These are phyloP conservation scores for Taeniopygia guttata DNA, from an alignment of 2,797 vertebrate species.

Conservation along the genomic window DNA sequence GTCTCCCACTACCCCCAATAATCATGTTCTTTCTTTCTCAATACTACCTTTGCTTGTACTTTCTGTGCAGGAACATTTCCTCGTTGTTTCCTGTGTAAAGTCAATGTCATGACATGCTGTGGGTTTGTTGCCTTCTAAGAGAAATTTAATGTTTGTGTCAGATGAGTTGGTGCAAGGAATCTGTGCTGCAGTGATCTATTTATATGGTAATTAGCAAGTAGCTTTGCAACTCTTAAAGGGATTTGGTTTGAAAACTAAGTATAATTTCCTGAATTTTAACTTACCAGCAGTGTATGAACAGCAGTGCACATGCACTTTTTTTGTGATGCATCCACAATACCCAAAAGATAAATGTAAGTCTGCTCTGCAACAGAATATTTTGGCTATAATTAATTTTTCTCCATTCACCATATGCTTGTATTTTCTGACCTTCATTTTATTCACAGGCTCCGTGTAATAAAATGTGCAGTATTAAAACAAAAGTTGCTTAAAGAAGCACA, in stretches of 20 bases:
- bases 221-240: slow-evolving; percentile 62
- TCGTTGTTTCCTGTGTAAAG: background rate
- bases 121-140: background rate
- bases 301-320: background rate
- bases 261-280: slow-evolving; percentile 53
- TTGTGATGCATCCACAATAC: slow-evolving; percentile 30
- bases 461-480: background rate
- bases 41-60: background rate
- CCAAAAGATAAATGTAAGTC: slow-evolving; percentile 59
- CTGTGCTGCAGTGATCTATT: slow-evolving; percentile 51
- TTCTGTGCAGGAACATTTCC: background rate
- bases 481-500: background rate
- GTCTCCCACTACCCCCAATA: background rate
- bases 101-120: background rate
- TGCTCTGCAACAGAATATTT: background rate
- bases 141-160: background rate
- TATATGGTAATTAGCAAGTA: slow-evolving; percentile 68
- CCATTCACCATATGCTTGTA: slow-evolving; percentile 42
- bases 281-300: slow-evolving; percentile 36
- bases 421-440: slow-evolving; percentile 60
- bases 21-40: background rate
- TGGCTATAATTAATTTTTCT: slow-evolving; percentile 63
- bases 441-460: slow-evolving; percentile 2
- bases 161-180: background rate
- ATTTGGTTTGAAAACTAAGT: slow-evolving; percentile 64